phyloP scores from a whole-genome alignment of 1,140 invertebrate species.

The Caenorhabditis tropicalis region DNA sequence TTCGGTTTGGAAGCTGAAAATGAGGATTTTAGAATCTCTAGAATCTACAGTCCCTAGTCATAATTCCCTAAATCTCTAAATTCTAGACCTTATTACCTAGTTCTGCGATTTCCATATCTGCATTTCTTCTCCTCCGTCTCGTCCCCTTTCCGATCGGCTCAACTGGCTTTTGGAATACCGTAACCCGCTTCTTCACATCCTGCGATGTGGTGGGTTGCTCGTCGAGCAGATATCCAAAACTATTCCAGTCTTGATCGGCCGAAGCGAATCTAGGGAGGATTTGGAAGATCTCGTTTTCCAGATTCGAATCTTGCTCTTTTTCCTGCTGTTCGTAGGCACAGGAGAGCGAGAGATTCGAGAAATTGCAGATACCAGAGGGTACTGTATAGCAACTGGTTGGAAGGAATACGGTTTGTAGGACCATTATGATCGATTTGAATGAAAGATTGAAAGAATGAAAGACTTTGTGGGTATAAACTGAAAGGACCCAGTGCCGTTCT shows the following conservation, averaged over 20 bases:
- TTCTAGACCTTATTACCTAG: too few species aligned
- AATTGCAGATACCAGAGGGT: not conserved
- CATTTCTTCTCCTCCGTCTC: not conserved
- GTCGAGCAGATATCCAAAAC: slow-evolving; percentile 56
- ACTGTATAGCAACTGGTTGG: not conserved
- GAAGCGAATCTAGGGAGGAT: slow-evolving; percentile 15
- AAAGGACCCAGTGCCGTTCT: not conserved
- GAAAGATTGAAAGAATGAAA: not conserved
- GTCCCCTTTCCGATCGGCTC: not conserved
- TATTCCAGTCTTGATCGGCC: slow-evolving; percentile 51
- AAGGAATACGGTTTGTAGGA: not conserved
- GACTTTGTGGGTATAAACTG: not conserved
- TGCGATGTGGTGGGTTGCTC: not conserved
- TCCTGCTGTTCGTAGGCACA: not conserved
- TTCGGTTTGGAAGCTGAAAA: slow-evolving; percentile 40
- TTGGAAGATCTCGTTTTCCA: not conserved
- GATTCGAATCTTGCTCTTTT: not conserved
- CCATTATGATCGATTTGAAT: too few species aligned
- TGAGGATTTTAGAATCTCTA: not conserved
- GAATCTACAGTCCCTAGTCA: not conserved
- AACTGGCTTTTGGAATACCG: not conserved
- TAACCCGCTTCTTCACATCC: not conserved
- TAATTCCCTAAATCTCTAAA: too few species aligned
- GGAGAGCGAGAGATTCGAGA: not conserved
- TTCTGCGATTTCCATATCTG: not conserved